These are phyloP conservation scores for Mobula hypostoma DNA, from an alignment of 2,113 vertebrate species.

Conservation along the genomic window DNA sequence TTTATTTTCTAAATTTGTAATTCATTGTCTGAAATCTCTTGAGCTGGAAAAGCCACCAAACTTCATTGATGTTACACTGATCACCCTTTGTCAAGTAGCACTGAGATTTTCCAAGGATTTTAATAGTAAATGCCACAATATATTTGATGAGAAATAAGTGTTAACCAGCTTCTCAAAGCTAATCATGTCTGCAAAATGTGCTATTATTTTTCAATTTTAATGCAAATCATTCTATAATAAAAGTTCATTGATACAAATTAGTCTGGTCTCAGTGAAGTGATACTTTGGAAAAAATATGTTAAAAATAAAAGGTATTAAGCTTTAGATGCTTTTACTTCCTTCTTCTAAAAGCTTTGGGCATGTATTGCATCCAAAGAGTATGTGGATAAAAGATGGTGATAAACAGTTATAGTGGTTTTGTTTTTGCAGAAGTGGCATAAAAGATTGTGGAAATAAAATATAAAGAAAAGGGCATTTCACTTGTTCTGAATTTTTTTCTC, in stretches of 20 bases:
- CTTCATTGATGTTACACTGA: not conserved
- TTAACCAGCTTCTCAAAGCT: not conserved
- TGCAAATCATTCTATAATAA: not conserved
- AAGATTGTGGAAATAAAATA: not conserved
- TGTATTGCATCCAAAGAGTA: not conserved
- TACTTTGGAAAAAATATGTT: too few species aligned
- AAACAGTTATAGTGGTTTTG: not conserved
- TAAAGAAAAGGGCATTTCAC: not conserved
- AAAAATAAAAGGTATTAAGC: not conserved
- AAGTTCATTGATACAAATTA: not conserved
- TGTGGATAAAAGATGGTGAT: not conserved
- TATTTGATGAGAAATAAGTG: not conserved
- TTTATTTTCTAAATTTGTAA: not conserved
- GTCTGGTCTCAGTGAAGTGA: too few species aligned
- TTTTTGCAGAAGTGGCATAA: not conserved
- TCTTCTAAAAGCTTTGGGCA: not conserved
- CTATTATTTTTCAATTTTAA: not conserved
- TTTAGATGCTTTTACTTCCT: not conserved
- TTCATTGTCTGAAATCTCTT: not conserved
- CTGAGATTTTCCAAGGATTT: not conserved
- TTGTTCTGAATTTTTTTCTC: not conserved
- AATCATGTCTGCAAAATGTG: not conserved
- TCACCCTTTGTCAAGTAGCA: not conserved
- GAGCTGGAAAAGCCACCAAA: not conserved
- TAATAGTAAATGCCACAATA: not conserved